Percentiles rank a stretch among this genome's conserved stretches.
phyloP scores from a whole-genome alignment of 2,113 vertebrate genomes.

The Acrocephalus arundinaceus region DNA sequence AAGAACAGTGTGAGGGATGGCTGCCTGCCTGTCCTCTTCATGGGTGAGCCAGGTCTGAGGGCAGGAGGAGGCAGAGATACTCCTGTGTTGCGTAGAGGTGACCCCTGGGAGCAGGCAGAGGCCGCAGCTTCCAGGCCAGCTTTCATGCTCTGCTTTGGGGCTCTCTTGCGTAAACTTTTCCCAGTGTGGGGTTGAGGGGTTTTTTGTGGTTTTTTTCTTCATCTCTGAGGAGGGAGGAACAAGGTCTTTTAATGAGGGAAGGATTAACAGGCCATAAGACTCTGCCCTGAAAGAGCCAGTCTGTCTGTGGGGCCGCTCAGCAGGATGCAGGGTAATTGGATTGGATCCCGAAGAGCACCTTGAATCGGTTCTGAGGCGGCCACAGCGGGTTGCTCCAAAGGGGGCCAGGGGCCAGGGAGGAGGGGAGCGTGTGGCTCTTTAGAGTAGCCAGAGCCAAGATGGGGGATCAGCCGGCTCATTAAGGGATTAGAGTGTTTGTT shows the following conservation, averaged over 20 bases:
- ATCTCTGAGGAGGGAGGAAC: constrained; percentile 78
- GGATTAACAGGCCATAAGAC: constrained; percentile 75
- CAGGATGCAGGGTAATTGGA: constrained; percentile 91
- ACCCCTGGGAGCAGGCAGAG: background rate
- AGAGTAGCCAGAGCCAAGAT: constrained; percentile 81
- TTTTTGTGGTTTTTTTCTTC: background rate
- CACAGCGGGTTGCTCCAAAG: constrained; percentile 73
- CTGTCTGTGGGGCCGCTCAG: constrained; percentile 87
- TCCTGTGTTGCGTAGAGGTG: background rate
- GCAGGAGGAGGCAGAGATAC: background rate
- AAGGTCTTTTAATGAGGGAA: constrained; percentile 85
- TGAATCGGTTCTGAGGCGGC: constrained; percentile 79
- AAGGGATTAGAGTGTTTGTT: constrained; percentile 92
- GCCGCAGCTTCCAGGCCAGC: background rate
- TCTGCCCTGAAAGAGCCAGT: constrained; percentile 82
- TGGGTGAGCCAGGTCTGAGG: background rate
- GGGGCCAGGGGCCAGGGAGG: constrained; percentile 31
- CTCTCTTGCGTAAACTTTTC: constrained; percentile 81
- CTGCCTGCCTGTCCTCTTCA: background rate
- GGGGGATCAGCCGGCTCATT: constrained; percentile 91
- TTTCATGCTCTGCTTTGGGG: constrained; percentile 73
- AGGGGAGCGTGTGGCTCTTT: constrained; percentile 72
- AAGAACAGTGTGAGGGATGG: background rate
- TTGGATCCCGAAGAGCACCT: constrained; percentile 83
- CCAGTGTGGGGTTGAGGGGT: constrained; percentile 27